A percentile compares a stretch with the other conserved stretches of the same genome.
Conservation (phyloP, 2,113 vertebrate species). For the Stegastes partitus region DNA sequence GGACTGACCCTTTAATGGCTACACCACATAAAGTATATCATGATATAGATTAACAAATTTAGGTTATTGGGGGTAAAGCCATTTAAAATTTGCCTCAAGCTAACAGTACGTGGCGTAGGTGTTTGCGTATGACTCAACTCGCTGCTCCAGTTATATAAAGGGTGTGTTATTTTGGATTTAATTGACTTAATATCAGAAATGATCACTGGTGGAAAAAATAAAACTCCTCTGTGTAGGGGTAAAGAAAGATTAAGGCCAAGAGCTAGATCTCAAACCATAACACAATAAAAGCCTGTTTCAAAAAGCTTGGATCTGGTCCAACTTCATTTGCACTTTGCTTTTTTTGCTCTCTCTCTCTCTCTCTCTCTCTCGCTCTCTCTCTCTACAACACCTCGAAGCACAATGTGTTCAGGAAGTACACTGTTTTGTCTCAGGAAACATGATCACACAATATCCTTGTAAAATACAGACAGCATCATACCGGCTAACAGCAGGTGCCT, state of each 20-base stretch:
- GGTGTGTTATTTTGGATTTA: slow-evolving; percentile 50
- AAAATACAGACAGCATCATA: slow-evolving; percentile 52
- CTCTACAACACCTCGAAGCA: slow-evolving; percentile 32
- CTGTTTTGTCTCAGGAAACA: slow-evolving; percentile 64
- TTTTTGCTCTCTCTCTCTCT: no score
- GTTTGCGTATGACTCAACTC: slow-evolving; percentile 44
- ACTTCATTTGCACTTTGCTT: slow-evolving; percentile 44
- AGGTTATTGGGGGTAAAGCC: slow-evolving; percentile 34
- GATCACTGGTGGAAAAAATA: slow-evolving; percentile 42
- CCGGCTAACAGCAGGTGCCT: slow-evolving; percentile 62
- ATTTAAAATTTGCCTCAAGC: slow-evolving; percentile 13
- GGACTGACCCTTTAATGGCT: not conserved
- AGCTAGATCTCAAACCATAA: slow-evolving; percentile 50
- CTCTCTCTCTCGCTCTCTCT: no score
- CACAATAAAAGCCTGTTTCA: slow-evolving; percentile 46
- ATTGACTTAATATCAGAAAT: slow-evolving; percentile 62
- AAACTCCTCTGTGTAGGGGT: slow-evolving; percentile 22
- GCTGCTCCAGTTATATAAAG: slow-evolving; percentile 53
- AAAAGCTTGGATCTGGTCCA: slow-evolving; percentile 61
- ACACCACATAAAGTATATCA: not conserved
- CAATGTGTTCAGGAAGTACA: slow-evolving; percentile 50
- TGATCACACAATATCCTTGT: slow-evolving; percentile 56
- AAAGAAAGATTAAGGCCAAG: slow-evolving; percentile 46
- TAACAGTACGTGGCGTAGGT: slow-evolving; percentile 12
- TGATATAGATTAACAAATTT: slow-evolving; percentile 39